A percentile compares a stretch with the other conserved stretches of the same genome.
Conservation (phyloP, 2,888 invertebrate genomes). For the Aphidoletes aphidimyza region DNA sequence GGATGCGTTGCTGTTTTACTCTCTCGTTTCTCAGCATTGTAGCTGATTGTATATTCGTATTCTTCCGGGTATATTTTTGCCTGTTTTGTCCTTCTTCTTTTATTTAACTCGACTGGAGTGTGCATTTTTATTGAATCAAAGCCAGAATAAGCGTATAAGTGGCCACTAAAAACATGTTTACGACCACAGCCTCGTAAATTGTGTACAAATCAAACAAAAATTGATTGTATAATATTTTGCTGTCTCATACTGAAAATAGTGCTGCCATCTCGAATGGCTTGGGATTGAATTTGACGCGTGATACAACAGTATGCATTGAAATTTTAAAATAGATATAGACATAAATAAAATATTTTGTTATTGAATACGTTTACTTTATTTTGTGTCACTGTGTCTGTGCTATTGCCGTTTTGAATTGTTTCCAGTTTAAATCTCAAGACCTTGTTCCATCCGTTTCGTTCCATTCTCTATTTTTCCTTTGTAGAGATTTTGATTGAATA, state of each 20-base stretch:
- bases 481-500: no score
- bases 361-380: conserved; percentile 7
- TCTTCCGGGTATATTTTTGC: neutral
- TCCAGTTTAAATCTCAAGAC: neutral
- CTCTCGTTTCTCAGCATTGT: no score
- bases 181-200: neutral
- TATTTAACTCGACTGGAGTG: neutral
- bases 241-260: neutral
- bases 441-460: neutral
- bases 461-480: no score
- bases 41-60: neutral
- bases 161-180: conserved; percentile 7
- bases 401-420: neutral
- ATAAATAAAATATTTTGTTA: conserved; percentile 24
- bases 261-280: neutral
- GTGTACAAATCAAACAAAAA: neutral
- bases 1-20: no score
- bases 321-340: neutral
- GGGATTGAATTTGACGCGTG: neutral
- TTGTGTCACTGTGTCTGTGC: conserved; percentile 7
- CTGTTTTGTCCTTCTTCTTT: neutral
- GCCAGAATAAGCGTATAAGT: neutral
- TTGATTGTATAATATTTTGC: neutral
- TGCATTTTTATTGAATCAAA: neutral
- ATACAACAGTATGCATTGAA: neutral